phyloP scores from a whole-genome alignment of 2,113 vertebrate genomes.

The Tragelaphus scriptus region DNA sequence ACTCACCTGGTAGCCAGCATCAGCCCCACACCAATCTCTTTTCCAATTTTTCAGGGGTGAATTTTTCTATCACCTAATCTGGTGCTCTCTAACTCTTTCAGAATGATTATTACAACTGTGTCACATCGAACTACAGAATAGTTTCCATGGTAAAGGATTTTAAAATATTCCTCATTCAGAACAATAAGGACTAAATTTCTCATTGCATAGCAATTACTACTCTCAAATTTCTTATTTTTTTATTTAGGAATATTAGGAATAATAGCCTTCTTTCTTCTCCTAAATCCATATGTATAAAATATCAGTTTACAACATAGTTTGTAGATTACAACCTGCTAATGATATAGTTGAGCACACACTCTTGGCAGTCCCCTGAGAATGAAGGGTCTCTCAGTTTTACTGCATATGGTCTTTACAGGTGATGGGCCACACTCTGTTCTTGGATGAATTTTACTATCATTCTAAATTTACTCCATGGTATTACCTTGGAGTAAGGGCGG shows the following conservation, averaged over 20 bases:
- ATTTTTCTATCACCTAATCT: background rate
- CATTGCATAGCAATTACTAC: background rate
- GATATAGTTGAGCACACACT: background rate
- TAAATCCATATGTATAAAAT: background rate
- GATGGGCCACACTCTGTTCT: too few species aligned
- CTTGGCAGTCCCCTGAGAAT: background rate
- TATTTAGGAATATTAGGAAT: background rate
- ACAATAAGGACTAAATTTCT: background rate
- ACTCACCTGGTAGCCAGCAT: background rate
- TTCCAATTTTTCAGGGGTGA: background rate
- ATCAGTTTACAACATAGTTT: background rate
- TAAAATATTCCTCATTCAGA: too few species aligned
- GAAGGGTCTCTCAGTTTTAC: background rate
- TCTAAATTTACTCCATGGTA: too few species aligned
- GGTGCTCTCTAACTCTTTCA: background rate
- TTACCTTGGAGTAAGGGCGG: too few species aligned
- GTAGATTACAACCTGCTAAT: background rate
- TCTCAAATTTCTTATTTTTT: background rate
- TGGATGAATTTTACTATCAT: too few species aligned
- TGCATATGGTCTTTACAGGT: background rate
- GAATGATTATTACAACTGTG: background rate
- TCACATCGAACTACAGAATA: too few species aligned
- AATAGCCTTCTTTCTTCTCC: background rate
- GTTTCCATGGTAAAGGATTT: too few species aligned
- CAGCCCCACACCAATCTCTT: background rate